Evolutionary conservation across 2,113 vertebrate species (phyloP).

Genomic region (Pluvianellus socialis): DNA sequence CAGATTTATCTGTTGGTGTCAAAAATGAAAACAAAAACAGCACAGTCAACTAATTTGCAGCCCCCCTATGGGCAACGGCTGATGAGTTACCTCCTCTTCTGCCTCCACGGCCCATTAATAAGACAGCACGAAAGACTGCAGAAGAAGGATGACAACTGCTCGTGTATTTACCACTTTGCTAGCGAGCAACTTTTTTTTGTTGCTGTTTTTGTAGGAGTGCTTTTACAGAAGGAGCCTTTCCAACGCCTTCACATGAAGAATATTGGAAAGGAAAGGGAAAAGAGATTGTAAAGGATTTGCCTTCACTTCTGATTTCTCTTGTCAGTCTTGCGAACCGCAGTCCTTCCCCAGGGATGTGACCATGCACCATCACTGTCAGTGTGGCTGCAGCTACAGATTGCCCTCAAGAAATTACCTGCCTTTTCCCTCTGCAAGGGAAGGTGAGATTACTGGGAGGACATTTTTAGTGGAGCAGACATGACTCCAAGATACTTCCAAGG

Average conservation of each 20-base stretch:
- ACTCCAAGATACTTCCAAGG: not conserved
- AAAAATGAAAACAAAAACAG: not conserved
- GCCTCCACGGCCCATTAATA: conserved; percentile 29
- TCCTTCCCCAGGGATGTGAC: not conserved
- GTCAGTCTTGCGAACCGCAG: not conserved
- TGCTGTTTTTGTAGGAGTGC: not conserved
- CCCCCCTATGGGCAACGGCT: not conserved
- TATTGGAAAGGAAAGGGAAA: not conserved
- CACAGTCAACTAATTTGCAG: not conserved
- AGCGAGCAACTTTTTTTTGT: not conserved
- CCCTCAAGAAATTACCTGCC: not conserved
- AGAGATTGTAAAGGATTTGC: not conserved
- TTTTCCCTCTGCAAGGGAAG: not conserved
- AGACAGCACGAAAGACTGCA: not conserved
- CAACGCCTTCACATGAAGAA: not conserved
- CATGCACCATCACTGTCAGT: not conserved
- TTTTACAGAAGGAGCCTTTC: not conserved
- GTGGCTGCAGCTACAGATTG: not conserved
- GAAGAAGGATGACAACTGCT: not conserved
- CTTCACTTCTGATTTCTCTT: not conserved
- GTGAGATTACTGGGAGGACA: not conserved
- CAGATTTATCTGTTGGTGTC: not conserved
- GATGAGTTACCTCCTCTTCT: conserved; percentile 39
- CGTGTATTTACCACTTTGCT: not conserved
- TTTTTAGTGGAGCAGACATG: not conserved